phyloP scores from a whole-genome alignment of 2,888 invertebrate genomes.

The Agriotes lineatus region DNA sequence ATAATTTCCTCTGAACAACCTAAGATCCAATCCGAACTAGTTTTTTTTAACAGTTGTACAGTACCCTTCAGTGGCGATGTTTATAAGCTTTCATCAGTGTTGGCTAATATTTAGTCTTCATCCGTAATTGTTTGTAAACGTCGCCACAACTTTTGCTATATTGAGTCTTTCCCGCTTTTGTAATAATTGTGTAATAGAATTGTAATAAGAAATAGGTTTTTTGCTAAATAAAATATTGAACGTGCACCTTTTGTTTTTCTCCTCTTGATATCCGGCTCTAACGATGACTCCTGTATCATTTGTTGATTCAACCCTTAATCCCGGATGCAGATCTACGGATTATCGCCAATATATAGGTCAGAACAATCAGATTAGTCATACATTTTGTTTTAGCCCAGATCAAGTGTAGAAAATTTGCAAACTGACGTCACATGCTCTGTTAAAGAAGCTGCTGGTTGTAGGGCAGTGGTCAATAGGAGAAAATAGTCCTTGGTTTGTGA shows the following conservation, averaged over 20 bases:
- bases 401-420: too few relatives aligned
- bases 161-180: conserved; percentile 33
- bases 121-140: conserved; percentile 32
- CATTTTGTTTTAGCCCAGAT: too few relatives aligned
- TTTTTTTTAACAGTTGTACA: conserved; percentile 16
- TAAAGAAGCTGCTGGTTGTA: too few relatives aligned
- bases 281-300: too few relatives aligned
- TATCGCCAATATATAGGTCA: too few relatives aligned
- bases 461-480: too few relatives aligned
- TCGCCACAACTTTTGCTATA: conserved; percentile 24
- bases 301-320: too few relatives aligned
- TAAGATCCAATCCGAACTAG: not conserved
- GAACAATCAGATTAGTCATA: too few relatives aligned
- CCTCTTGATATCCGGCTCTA: too few relatives aligned
- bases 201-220: conserved; percentile 29
- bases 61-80: conserved; percentile 8
- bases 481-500: not conserved
- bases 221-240: conserved; percentile 39
- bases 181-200: conserved; percentile 42
- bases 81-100: conserved; percentile 28
- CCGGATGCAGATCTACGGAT: too few relatives aligned
- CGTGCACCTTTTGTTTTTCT: not conserved
- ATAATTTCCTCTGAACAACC: not conserved
- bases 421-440: too few relatives aligned
- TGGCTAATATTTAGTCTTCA: conserved; percentile 32